Conservation (phyloP, 2,888 invertebrate species). For the Eumacrocentrus americanus region DNA sequence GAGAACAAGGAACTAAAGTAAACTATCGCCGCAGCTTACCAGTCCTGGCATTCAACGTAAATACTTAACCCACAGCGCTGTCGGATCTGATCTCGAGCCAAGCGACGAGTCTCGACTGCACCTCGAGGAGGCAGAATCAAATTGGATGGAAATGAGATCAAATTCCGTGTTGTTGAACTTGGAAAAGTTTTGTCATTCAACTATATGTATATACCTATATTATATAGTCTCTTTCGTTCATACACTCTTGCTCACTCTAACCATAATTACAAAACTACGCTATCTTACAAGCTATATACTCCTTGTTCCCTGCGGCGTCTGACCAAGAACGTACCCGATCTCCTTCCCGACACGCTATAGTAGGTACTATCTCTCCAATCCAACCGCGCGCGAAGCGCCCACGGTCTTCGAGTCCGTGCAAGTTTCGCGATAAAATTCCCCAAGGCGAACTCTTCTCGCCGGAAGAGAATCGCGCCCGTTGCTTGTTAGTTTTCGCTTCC, state of each 20-base stretch:
- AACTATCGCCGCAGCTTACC: slow-evolving; percentile 53
- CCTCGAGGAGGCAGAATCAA: neutral
- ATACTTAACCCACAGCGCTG: slow-evolving; percentile 28
- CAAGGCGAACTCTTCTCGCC: slow-evolving; percentile 21
- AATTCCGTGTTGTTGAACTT: neutral
- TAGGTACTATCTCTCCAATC: neutral
- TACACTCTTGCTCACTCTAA: neutral
- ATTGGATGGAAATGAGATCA: neutral
- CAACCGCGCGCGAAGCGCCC: slow-evolving; percentile 30
- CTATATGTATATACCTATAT: too few relatives aligned
- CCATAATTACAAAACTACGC: slow-evolving; percentile 39
- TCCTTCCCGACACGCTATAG: slow-evolving; percentile 6
- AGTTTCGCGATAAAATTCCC: slow-evolving; percentile 43
- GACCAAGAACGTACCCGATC: slow-evolving; percentile 11
- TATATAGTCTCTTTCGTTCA: too few relatives aligned
- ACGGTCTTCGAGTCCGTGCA: slow-evolving; percentile 23
- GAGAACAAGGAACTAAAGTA: slow-evolving; percentile 47
- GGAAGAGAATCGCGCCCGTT: slow-evolving; percentile 27
- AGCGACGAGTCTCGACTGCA: neutral
- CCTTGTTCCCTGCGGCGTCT: neutral
- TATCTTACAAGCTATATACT: neutral
- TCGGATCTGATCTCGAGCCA: neutral
- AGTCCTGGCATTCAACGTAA: slow-evolving; percentile 46
- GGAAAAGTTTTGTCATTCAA: neutral
- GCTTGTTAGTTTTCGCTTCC: slow-evolving; percentile 25